Evolutionary conservation across 2,797 vertebrate species (phyloP).

Genomic region (Argyrosomus regius): DNA sequence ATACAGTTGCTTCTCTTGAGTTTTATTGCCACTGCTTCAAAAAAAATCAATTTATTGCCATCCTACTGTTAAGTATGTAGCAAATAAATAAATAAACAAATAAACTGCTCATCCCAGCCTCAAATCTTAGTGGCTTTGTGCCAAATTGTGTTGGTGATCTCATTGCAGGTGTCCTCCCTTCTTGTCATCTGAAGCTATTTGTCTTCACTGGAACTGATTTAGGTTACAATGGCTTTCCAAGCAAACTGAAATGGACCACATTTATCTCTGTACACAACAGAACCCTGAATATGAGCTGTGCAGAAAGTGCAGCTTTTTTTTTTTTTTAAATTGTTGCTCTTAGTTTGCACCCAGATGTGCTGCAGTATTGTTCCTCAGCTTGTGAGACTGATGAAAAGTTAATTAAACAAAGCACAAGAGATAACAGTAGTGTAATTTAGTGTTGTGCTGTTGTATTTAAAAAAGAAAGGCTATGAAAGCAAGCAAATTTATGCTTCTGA

Average conservation of each 20-base stretch:
- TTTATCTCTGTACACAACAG: not conserved
- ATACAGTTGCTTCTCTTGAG: not conserved
- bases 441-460: not conserved
- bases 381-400: not conserved
- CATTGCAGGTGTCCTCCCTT: not conserved
- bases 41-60: not conserved
- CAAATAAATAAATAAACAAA: not conserved
- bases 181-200: not conserved
- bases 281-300: not conserved
- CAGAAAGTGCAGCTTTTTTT: not conserved
- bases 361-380: not conserved
- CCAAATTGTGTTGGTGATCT: not conserved
- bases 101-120: not conserved
- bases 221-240: not conserved
- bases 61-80: not conserved
- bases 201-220: not conserved
- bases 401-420: not conserved
- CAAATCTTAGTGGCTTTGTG: not conserved
- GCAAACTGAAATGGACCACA: not conserved
- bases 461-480: too few relatives aligned
- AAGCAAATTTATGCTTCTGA: too few relatives aligned
- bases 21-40: not conserved
- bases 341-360: not conserved
- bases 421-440: not conserved
- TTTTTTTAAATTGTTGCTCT: not conserved